Evolutionary conservation across 2,113 vertebrate genomes (phyloP), one percentile per base, ranked within the genome.

Genomic region (Noctilio leporinus): DNA sequence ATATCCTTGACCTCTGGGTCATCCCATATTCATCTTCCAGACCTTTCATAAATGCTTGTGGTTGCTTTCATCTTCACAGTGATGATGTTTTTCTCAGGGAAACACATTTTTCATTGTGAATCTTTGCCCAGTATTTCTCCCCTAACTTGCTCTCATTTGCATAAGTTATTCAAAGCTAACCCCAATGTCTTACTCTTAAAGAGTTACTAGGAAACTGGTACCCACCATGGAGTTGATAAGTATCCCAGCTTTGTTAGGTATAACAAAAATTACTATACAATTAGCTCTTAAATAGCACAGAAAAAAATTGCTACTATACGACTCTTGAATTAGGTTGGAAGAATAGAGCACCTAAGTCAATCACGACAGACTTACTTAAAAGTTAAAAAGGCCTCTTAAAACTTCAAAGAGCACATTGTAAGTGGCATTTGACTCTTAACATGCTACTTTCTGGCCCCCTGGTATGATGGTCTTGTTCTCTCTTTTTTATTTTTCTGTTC

Each of bases 111-210:
- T 73, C 40, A 83, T 73, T 75, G 49, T 49, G 86, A 87, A 14
- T 1, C 40, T 38, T 73, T 69, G 67, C 70, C 85, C 28, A 65
- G 45, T 4, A 62, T 80, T 75, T 84, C 35, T 78, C 49, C 92
- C 30, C 43, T 94, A 55, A 35, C 26, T 53, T 73, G 14, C 38
- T 86, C 45, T 96, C 73, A 82, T 70, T 95, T 55, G 49, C 47
- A 62, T 15, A 30, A 47, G 55, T 87, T 96, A 78, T 84, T 92
- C 55, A 96, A 28, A 62, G 22, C 43, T 94, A 51, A 84, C 76
- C 81, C 89, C 35, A 77, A 30, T 62, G 59, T 51, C 19, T 84
- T 43, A 89, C 43, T 35, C 35, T 55, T 73, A n/a, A 57, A 92
- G 67, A 90, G 14, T 87, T 78, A 83, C 75, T 33, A 28, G 69